These are phyloP conservation scores for Lanius collurio DNA, from an alignment of 2,113 vertebrate species.

Conservation along the genomic window DNA sequence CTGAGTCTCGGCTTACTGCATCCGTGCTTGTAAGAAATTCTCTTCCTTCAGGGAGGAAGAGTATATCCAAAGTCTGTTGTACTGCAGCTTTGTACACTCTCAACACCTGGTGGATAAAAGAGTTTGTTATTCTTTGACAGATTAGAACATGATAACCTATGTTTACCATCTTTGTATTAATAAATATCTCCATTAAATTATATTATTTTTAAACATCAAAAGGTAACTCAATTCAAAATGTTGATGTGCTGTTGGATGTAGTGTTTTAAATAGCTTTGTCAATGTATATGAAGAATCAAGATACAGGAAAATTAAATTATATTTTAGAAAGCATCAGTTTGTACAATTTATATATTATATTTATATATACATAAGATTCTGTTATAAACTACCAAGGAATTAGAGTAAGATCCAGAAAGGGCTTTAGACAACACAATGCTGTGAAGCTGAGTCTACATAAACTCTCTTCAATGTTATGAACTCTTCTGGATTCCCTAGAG, in stretches of 20 bases:
- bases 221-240: neutral
- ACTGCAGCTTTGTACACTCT: slow-evolving; percentile 87
- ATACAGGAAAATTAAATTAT: neutral
- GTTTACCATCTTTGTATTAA: neutral
- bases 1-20: slow-evolving; percentile 93
- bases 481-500: neutral
- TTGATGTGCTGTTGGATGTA: neutral
- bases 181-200: neutral
- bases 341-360: neutral
- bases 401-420: neutral
- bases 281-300: neutral
- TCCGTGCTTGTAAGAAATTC: slow-evolving; percentile 94
- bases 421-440: neutral
- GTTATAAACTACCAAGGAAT: neutral
- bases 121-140: neutral
- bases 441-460: neutral
- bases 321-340: neutral
- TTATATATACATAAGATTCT: neutral
- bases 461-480: neutral
- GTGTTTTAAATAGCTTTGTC: neutral
- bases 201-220: neutral
- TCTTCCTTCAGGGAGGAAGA: slow-evolving; percentile 85
- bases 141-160: neutral
- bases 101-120: slow-evolving; percentile 76
- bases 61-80: slow-evolving; percentile 92